Evolutionary conservation across 2,797 vertebrate genomes (phyloP), one percentile per base, ranked within the genome.

Genomic region (Danio tinwini): DNA sequence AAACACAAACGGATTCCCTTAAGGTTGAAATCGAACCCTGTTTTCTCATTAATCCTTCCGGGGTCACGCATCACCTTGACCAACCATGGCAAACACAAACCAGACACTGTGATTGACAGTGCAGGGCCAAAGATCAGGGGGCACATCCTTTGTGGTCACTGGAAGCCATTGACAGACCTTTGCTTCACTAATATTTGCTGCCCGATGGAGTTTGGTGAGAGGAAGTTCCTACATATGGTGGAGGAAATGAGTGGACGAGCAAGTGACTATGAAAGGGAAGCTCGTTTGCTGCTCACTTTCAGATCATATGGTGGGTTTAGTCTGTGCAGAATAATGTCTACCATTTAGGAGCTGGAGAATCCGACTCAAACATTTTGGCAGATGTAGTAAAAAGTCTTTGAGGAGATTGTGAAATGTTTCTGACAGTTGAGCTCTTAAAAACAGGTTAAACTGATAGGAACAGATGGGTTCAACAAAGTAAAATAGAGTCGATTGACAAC

Each of bases 61-160:
- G 71, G 61, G 73, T 71, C 77, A 76, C 50, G 14, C 80, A 82
- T 81, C 75, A 81, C 69, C 82, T 73, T 62, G 14, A 81, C 74
- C 70, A 62, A 82, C 81, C 81, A 71, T 82, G 76, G 76, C 80
- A 84, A 83, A 82, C 79, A 64, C 80, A 82, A 81, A 86, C 70
- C 73, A 87, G 87, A 82, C 82, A 75, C 52, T 40, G 71, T 74
- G 75, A 84, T 76, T 78, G 83, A 86, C 86, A 85, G 84, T 83
- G 65, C 70, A 76, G 70, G 79, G 68, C 29, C 81, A 82, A 67
- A 78, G 85, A 80, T 86, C 86, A 86, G 80, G 55, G 82, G 85
- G 59, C 78, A 86, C 83, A 81, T 88, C 87, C 83, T 88, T 85
- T 82, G 72, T 81, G 81, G 86, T 84, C 81, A 85, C 29, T 77